Evolutionary conservation across 1,140 invertebrate genomes (phyloP), one percentile per base, ranked within the genome.

Genomic region (Atta texana): DNA sequence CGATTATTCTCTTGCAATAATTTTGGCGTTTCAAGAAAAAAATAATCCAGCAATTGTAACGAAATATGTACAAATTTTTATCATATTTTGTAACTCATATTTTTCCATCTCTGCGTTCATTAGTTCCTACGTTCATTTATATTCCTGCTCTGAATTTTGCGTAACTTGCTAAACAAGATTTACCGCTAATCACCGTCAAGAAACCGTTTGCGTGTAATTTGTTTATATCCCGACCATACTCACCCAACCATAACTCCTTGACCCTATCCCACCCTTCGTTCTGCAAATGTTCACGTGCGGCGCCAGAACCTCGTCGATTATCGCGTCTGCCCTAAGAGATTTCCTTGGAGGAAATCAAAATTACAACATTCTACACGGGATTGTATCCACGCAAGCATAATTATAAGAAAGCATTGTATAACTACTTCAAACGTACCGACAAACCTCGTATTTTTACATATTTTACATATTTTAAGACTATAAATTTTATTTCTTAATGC

Each of bases 161-260:
- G 59, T 75, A 89, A 94, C 89, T 93, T 94, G 77, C 80, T 85
- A 94, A 94, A 94, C 92, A 91, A 94, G 92, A 89, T 94, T 94
- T 92, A 92, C 92, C 87, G 88, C 91, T 94, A 94, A 94, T 94
- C 91, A 93, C 92, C 91, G 87, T 86, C 89, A 92, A 92, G 92
- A 94, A 94, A 94, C 94, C 89, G 93, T 94, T 94, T 90, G 91
- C 91, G 84, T 93, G 88, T 94, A 94, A 94, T 94, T 94, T 94
- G 93, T 94, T 94, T 94, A 93, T 94, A 92, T 82, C 88, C 86
- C 84, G 93, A 90, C 91, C 90, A 93, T 92, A 89, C 89, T 91
- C 85, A 77, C 87, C 31, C 81, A 89, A 66, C 91, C 91, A 92
- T 94, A 94, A 93, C 91, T 93, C 74, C 87, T 88, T 61, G 80